Base-by-base conservation (phyloP, 2,888 invertebrate species). In the Hyposoter didymator region DNA sequence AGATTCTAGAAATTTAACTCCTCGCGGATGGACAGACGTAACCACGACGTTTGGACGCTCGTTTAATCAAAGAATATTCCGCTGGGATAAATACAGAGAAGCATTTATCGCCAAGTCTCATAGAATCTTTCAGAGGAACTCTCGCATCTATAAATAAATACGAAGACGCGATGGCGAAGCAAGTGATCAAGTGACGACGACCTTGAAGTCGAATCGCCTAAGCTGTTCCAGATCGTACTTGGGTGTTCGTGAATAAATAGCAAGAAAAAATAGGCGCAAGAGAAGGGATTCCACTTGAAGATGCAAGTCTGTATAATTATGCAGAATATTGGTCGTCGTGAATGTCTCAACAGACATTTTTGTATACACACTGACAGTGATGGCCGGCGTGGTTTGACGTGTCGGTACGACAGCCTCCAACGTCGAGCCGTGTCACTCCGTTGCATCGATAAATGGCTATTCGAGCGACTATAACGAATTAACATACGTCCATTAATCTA, bases 111-210 rank as follows among this genome's bases (percentile, higher is more conserved):
- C 55, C 67, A 49, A 79, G 52, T 55, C 49, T 66, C 73, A 39
- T 52, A 52, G 82, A 62, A 83, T 78, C 81, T 82, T 59, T 64
- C 39, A 55, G 62, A 55, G 45, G 70, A 62, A 72, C 79, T 72
- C 82, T 86, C 70, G 67, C 82, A 72, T 84, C 84, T 88, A 87
- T 88, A 88, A 88, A 88, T 88, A 88, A 84, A 80, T 43, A 62
- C 79, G 70, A 72, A 82, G 72, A 69, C 32, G 43, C 47, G 76
- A 35, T 12, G 35, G 75, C 14, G 72, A 28, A 19, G 62, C 39
- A 69, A 64, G 32, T 28, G 45, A 67, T 73, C 14, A 55, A 82
- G 49, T 72, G 78, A 66, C 75, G 70, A 79, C 70, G 87, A 85
- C 86, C 87, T 87, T 87, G 84, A 10, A 59, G 85, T 35, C 62